Evolutionary conservation across 2,113 vertebrate genomes (phyloP), one percentile per base, ranked within the genome.

Genomic region (Antigone vipio): DNA sequence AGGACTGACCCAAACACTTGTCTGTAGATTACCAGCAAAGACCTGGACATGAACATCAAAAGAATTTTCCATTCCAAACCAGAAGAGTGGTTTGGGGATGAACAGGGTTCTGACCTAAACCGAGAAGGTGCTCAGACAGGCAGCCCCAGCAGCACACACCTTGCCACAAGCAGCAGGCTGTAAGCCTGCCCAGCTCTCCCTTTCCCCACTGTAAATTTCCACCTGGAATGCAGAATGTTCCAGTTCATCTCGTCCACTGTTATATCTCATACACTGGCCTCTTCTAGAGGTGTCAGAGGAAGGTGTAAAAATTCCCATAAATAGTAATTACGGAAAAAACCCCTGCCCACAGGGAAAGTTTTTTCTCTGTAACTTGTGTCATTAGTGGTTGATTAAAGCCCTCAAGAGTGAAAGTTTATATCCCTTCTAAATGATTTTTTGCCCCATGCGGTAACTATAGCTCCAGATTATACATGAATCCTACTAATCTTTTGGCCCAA

Each of bases 371-470:
- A 95, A 79, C 49, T 91, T 6, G 2, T 93, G 53, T 60, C 45
- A 92, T 96, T 95, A 96, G 62, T 29, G 45, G 83, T 69, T 94
- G 92, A 95, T 95, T 95, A 95, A 95, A 95, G 53, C 45, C 38
- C 42, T 62, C 85, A 93, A 82, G 32, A 92, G 42, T 50, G 56
- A 89, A 85, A 91, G 64, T 84, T 95, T 95, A 94, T 81, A 89
- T 67, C 44, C 52, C 19, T 84, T 84, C 76, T 85, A 89, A 96
- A 40, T 71, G 7, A 5, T 55, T 88, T 68, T 80, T 89, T 72
- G 26, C 62, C 71, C 60, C 68, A 45, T 53, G 73, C 93, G 76
- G 79, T 89, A 95, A 87, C 40, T 81, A 66, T 21, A 20, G 69
- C 80, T 91, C 69, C 73, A 92, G 79, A 89, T 92, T 91, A 91